A percentile compares a stretch with the other conserved stretches of the same genome.
phyloP scores from a whole-genome alignment of 2,888 invertebrate genomes.

The Xestia ashworthii region DNA sequence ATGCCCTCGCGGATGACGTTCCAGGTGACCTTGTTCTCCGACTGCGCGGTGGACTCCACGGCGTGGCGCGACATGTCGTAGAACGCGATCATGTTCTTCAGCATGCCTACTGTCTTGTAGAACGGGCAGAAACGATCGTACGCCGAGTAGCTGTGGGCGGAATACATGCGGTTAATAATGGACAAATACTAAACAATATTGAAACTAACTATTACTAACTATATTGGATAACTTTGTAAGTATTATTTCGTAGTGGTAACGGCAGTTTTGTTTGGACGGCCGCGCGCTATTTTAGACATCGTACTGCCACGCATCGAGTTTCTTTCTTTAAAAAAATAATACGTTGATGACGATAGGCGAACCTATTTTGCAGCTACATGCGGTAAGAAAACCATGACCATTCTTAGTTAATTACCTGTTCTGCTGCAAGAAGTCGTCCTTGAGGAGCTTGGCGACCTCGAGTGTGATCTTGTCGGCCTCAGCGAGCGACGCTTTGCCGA shows the following conservation, averaged over 20 bases:
- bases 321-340: not conserved
- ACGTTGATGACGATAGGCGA: no score
- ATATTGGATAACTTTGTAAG: no score
- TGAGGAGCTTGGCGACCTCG: slow-evolving; percentile 99
- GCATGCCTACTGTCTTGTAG: slow-evolving; percentile 99
- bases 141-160: slow-evolving; percentile 93
- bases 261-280: no score
- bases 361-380: no score
- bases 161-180: no score
- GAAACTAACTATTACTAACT: no score
- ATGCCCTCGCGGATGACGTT: slow-evolving; percentile 99
- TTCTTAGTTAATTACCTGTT: slow-evolving; percentile 95
- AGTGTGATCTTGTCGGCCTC: slow-evolving; percentile 99
- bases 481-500: slow-evolving; percentile 99
- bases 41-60: slow-evolving; percentile 99
- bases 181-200: not conserved
- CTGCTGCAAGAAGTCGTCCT: slow-evolving; percentile 99
- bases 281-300: no score
- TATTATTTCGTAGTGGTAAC: no score
- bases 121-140: slow-evolving; percentile 99
- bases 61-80: slow-evolving; percentile 99
- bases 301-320: not conserved
- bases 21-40: slow-evolving; percentile 99
- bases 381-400: no score
- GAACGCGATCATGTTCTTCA: slow-evolving; percentile 99